Percentiles rank a stretch among this genome's conserved stretches.
phyloP scores from a whole-genome alignment of 2,888 invertebrate species.

The Agrochola lota region DNA sequence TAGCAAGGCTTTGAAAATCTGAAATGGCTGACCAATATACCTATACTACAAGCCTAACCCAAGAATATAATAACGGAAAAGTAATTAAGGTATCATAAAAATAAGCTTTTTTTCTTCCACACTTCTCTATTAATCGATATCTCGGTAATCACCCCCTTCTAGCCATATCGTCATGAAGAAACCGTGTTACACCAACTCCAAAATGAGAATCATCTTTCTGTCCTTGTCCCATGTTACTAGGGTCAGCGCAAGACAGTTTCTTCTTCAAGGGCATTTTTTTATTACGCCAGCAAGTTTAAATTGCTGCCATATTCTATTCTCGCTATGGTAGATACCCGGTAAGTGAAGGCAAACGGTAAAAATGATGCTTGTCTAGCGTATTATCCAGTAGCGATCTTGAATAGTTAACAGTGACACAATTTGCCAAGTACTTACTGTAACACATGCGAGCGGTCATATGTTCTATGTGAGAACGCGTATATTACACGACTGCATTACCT shows the following conservation, averaged over 20 bases:
- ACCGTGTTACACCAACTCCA: not conserved
- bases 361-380: slow-evolving; percentile 51
- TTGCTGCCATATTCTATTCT: not conserved
- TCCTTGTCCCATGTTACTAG: not conserved
- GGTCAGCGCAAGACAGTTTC: not conserved
- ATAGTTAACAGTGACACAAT: slow-evolving; percentile 52
- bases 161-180: not conserved
- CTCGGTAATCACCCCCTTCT: not conserved
- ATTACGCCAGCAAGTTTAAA: not conserved
- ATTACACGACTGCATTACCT: slow-evolving; percentile 28
- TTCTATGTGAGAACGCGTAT: slow-evolving; percentile 38
- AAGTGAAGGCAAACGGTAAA: slow-evolving; percentile 23
- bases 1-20: not conserved
- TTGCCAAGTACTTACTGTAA: slow-evolving; percentile 46
- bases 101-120: not conserved
- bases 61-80: not conserved
- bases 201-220: not conserved
- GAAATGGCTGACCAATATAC: not conserved
- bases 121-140: not conserved
- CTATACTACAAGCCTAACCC: not conserved
- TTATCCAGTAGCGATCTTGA: slow-evolving; percentile 52
- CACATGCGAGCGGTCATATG: slow-evolving; percentile 33
- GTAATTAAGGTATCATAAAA: not conserved
- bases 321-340: not conserved
- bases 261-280: not conserved